A percentile compares a stretch with the other conserved stretches of the same genome.
Conservation (phyloP, 1,140 invertebrate species). For the Hylyphantes graminicola region DNA sequence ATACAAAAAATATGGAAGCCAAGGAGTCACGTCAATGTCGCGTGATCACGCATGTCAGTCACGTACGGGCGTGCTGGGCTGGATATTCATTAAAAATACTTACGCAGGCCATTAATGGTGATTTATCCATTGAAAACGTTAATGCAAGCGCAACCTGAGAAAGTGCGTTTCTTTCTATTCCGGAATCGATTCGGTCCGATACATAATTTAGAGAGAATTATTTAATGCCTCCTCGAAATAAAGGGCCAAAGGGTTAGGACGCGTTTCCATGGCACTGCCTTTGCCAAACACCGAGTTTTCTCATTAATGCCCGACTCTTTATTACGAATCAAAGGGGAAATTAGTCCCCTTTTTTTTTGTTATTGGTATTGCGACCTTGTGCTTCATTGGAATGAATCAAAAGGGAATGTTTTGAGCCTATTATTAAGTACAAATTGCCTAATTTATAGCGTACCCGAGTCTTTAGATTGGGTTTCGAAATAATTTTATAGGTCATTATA, state of each 20-base stretch:
- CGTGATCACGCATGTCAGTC: slow-evolving; percentile 56
- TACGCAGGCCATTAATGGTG: slow-evolving; percentile 60
- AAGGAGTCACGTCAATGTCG: slow-evolving; percentile 43
- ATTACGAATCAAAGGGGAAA: slow-evolving; percentile 52
- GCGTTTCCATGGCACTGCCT: slow-evolving; percentile 39
- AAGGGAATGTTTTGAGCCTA: slow-evolving; percentile 15
- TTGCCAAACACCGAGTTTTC: slow-evolving; percentile 46
- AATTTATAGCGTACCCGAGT: not conserved
- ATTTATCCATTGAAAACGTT: slow-evolving; percentile 60
- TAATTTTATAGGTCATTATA: too few relatives aligned
- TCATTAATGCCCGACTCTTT: slow-evolving; percentile 50
- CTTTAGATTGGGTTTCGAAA: slow-evolving; percentile 4
- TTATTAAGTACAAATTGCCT: slow-evolving; percentile 38
- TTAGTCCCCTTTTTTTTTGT: slow-evolving; percentile 29
- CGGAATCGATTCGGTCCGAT: slow-evolving; percentile 51
- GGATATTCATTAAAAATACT: slow-evolving; percentile 61
- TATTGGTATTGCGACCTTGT: not conserved
- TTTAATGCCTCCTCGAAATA: slow-evolving; percentile 48
- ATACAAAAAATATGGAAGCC: slow-evolving; percentile 3
- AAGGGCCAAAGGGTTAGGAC: slow-evolving; percentile 45
- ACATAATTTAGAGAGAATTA: slow-evolving; percentile 61
- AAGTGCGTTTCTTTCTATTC: slow-evolving; percentile 30
- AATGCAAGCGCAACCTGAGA: slow-evolving; percentile 53
- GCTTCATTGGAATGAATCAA: slow-evolving; percentile 20
- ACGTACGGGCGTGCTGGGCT: slow-evolving; percentile 52